Evolutionary conservation across 2,888 invertebrate species (phyloP), one percentile per base, ranked within the genome.

Genomic region (Rotaria macrura): DNA sequence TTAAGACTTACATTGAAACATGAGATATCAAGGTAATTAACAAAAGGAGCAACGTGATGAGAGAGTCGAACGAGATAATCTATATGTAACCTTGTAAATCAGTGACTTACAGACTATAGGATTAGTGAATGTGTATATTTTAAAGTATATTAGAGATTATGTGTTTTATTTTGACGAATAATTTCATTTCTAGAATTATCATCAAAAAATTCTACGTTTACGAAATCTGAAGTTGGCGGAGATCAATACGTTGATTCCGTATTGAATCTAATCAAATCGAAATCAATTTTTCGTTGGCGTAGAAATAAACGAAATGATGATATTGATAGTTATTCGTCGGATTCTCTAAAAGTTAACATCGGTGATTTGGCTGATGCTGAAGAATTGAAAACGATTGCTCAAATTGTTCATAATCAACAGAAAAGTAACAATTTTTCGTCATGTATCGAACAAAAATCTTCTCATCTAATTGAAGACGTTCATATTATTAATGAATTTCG

Each of bases 341-440:
- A 79, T 79, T 79, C 79, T 43, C 40, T 79, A 4, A 14, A n/a
- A 9, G 79, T 79, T 79, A 25, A 79, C 14, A n/a, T 79, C 34
- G 43, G 34, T 79, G 79, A 79, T 79, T 79, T 79, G 14, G 79
- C 79, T n/a, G 43, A 79, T 79, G 17, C 34, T 43, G 79, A 79
- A 25, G 43, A 79, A 43, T n/a, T 79, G 43, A 79, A 79, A 12
- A 43, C 43, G 14, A 79, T 43, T 4, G 2, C 25, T 23, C 20
- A 40, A 40, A 74, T 23, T 9, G 9, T 74, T 38, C 7, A 1
- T 40, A 23, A 2, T 38, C 2, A 9, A 38, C 17, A 38, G 5
- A 1, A 40, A 17, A 2, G 38, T 38, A 6, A 34, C 3, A 7
- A 55, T 55, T n/a, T 5, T n/a, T n/a, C 10, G 9, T 5, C 7